Base-by-base conservation (phyloP, 2,113 vertebrate genomes). In the Clarias gariepinus region DNA sequence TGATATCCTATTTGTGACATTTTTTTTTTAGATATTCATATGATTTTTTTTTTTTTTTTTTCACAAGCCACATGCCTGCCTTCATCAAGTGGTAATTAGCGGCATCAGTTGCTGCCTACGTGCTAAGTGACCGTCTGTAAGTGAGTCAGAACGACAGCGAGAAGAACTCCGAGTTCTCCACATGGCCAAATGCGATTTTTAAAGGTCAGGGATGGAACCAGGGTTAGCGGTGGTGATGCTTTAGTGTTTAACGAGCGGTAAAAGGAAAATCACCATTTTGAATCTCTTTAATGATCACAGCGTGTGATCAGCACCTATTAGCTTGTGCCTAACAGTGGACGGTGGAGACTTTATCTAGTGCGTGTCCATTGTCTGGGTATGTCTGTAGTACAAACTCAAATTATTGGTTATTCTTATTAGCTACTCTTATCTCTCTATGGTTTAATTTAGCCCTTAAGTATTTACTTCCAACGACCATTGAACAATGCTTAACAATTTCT, bases 41-140 rank as follows among this genome's bases (percentile, higher is more conserved):
- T 47, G 55, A 61, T 57, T 18, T 11, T 82, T 73, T 84, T 69
- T 60, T 80, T 36, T 60, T 5, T 33, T 25, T 2, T 60, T 84
- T 87, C 52, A 13, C 82, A 83, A 52, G 80, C 61, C 30, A 60
- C 82, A 85, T 60, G 52, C 33, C 63, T 23, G 36, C 1, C 36
- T 53, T 89, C 85, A 76, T 86, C 85, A 68, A 82, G n/a, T 61
- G 73, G 85, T 69, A 81, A 89, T 87, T 80, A 85, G 84, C 12
- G 73, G 41, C 57, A 85, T 73, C 36, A 77, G 71, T 79, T 87
- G 76, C 77, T 89, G 86, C 88, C 88, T 85, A 85, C 78, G 33
- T 82, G 82, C 58, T 41, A 86, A 83, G 63, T 83, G 82, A 84
- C 84, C 74, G 78, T 85, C 82, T 87, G 88, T 16, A 87, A 78